Evolutionary conservation across 2,888 invertebrate species (phyloP).

Genomic region (Aphodius granarius): DNA sequence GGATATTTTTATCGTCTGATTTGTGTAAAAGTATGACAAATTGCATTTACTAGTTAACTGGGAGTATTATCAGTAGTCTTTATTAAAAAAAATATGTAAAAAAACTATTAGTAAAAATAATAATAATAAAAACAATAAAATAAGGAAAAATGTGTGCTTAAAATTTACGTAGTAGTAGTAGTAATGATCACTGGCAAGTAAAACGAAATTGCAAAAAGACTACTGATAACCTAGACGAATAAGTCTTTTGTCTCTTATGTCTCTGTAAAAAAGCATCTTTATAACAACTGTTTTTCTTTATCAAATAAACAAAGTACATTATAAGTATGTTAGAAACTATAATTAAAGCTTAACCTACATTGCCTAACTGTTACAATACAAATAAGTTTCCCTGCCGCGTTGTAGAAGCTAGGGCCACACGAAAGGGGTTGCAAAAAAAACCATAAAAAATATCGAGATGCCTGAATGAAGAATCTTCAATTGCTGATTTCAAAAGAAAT

Average conservation of each 20-base stretch:
- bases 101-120: not conserved
- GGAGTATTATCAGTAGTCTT: constrained; percentile 7
- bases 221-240: constrained; percentile 10
- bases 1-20: not conserved
- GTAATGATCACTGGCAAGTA: not conserved
- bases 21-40: not conserved
- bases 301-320: not conserved
- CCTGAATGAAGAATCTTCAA: not conserved
- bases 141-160: not conserved
- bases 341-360: not conserved
- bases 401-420: not conserved
- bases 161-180: constrained; percentile 7
- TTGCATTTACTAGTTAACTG: constrained; percentile 4
- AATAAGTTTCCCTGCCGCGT: constrained; percentile 15
- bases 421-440: not conserved
- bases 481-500: not conserved
- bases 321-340: constrained; percentile 4
- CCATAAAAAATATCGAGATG: not conserved
- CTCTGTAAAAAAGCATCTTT: not conserved
- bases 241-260: constrained; percentile 11
- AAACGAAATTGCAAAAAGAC: not conserved
- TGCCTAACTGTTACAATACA: constrained; percentile 3
- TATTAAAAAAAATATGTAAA: not conserved
- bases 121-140: not conserved
- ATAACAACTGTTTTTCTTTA: not conserved